Conservation (phyloP, 2,113 vertebrate genomes). For the Thunnus maccoyii region DNA sequence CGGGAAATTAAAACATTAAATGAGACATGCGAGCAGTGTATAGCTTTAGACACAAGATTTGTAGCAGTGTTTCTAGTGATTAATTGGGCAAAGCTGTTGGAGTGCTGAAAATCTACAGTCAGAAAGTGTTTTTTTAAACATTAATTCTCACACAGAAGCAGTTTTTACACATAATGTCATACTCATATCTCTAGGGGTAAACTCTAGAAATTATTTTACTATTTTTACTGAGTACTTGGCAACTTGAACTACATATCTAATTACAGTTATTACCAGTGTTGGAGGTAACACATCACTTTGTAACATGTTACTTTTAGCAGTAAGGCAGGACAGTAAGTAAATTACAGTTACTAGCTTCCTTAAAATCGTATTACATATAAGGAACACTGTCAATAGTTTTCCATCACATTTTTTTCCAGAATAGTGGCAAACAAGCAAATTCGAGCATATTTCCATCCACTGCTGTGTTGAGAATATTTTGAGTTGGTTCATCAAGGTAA, state of each 20-base stretch:
- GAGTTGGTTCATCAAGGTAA: too few species aligned
- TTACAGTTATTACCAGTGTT: background rate
- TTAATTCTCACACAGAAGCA: slow-evolving; percentile 18
- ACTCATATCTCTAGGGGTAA: slow-evolving; percentile 1
- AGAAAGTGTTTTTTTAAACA: slow-evolving; percentile 26
- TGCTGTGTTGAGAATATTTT: too few species aligned
- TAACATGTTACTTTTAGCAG: background rate
- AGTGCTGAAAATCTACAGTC: slow-evolving; percentile 5
- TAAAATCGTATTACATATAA: background rate
- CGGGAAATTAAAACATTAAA: slow-evolving; percentile 52
- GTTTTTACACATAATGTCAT: background rate
- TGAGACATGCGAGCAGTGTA: slow-evolving; percentile 25
- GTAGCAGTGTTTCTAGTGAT: slow-evolving; percentile 44
- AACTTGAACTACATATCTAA: slow-evolving; percentile 10
- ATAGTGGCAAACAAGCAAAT: too few species aligned
- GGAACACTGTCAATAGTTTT: too few species aligned
- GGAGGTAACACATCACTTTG: background rate
- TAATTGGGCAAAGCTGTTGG: slow-evolving; percentile 31
- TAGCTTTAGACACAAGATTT: slow-evolving; percentile 32
- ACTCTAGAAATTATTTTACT: slow-evolving; percentile 11
- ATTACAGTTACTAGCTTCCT: background rate
- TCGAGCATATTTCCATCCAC: too few species aligned
- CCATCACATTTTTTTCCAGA: too few species aligned
- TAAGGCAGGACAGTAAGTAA: background rate
- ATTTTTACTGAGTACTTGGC: background rate